phyloP scores from a whole-genome alignment of 2,888 invertebrate genomes.

The Saturnia pavonia region DNA sequence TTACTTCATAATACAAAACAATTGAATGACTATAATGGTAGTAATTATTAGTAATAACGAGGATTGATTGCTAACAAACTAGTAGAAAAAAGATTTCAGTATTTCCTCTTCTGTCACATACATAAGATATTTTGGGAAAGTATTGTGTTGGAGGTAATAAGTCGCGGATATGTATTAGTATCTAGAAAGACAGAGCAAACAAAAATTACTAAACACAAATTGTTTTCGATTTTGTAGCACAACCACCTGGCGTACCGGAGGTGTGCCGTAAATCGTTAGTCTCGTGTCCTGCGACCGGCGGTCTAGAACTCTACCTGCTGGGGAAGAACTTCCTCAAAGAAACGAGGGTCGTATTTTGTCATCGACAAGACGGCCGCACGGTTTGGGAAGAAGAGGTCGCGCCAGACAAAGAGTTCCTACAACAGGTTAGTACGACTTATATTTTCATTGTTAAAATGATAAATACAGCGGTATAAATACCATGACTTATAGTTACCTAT shows the following conservation, averaged over 20 bases:
- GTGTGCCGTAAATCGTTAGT: conserved; percentile 94
- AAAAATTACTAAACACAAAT: neutral
- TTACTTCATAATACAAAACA: too few relatives aligned
- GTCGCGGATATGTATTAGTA: neutral
- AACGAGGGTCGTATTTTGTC: conserved; percentile 90
- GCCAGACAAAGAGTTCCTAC: conserved; percentile 94
- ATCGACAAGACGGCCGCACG: conserved; percentile 79
- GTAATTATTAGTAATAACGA: too few relatives aligned
- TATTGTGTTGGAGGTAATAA: neutral
- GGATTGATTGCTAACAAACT: too few relatives aligned
- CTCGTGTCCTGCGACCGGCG: conserved; percentile 90
- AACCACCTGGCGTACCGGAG: conserved; percentile 95
- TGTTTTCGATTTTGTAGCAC: conserved; percentile 81
- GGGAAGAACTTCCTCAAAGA: conserved; percentile 97
- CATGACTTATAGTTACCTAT: too few relatives aligned
- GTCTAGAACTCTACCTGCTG: conserved; percentile 91
- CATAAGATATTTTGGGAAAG: neutral
- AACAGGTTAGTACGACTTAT: conserved; percentile 82
- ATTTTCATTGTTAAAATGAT: too few relatives aligned
- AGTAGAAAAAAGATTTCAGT: too few relatives aligned
- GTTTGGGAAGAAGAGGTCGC: conserved; percentile 91
- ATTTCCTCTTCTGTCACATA: too few relatives aligned
- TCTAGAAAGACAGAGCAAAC: neutral
- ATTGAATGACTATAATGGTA: too few relatives aligned
- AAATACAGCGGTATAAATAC: too few relatives aligned